Base-by-base conservation (phyloP, 2,888 invertebrate species). In the Nemoura dubitans region DNA sequence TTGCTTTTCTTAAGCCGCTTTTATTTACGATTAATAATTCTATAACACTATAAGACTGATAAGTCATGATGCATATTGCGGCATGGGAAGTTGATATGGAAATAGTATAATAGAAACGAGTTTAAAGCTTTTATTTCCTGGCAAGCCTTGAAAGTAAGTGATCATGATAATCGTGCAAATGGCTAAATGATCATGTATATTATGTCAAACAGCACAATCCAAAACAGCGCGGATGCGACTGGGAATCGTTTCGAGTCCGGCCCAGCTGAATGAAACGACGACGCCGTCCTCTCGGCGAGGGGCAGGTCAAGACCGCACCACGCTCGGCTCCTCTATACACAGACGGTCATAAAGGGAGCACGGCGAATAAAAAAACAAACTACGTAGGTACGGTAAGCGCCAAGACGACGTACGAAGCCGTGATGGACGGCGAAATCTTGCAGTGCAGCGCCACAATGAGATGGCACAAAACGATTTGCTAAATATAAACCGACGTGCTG, bases 351-450 rank as follows among this genome's bases (percentile, higher is more conserved):
- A 59, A 59, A 59, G 59, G 59, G 59, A 36, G 36, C 36, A 6
- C 10, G 36, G 59, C 59, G 59, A 59, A 59, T 59, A 21, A 78
- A 28, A n/a, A 78, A 28, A 26, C 27, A 26, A 28, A 26, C 27
- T 21, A 78, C 26, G n/a, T n/a, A n/a, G n/a, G n/a, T n/a, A 78
- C 2, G 26, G 5, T 5, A 78, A 26, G 27, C 78, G 27, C 78
- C 78, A 28, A 26, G n/a, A n/a, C n/a, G n/a, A n/a, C n/a, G n/a
- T n/a, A n/a, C n/a, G n/a, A n/a, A n/a, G 78, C 7, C 36, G 36
- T 36, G 78, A 78, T 78, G 5, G 14, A 78, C 26, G 78, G 78
- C 6, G 78, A 78, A 78, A 59, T 59, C 59, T 59, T 21, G 59
- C 59, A 59, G 36, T 36, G n/a, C n/a, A 6, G 36, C 36, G 10